Percentiles rank a stretch among this genome's conserved stretches.
phyloP scores from a whole-genome alignment of 2,113 vertebrate genomes.

The Macquaria ambigua region DNA sequence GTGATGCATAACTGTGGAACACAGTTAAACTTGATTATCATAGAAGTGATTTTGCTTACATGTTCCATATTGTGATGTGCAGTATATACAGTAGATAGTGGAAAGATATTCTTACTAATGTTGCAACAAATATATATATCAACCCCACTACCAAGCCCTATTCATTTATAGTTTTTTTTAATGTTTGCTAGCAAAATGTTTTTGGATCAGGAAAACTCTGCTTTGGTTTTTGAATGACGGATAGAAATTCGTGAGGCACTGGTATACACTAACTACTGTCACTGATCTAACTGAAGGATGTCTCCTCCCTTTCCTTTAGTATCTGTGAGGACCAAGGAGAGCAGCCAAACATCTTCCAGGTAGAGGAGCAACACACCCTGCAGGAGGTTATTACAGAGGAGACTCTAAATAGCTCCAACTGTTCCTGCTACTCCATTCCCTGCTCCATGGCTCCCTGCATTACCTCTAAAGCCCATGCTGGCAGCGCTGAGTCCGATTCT shows the following conservation, averaged over 20 bases:
- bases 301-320: conserved; percentile 73
- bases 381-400: conserved; percentile 90
- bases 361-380: conserved; percentile 93
- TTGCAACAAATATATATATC: not conserved
- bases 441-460: conserved; percentile 72
- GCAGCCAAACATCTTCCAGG: conserved; percentile 93
- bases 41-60: too few relatives aligned
- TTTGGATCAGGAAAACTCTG: not conserved
- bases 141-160: not conserved
- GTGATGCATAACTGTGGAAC: too few relatives aligned
- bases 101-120: not conserved
- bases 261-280: not conserved
- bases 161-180: not conserved
- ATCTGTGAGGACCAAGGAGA: conserved; percentile 93
- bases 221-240: not conserved
- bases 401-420: conserved; percentile 88
- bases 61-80: too few relatives aligned
- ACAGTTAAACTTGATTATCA: too few relatives aligned
- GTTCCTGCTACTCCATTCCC: conserved; percentile 87
- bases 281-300: not conserved
- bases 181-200: not conserved
- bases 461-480: conserved; percentile 27
- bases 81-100: too few relatives aligned
- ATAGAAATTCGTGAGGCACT: too few relatives aligned
- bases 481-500: conserved; percentile 76